A percentile compares a stretch with the other conserved stretches of the same genome.
Conservation (phyloP, 2,113 vertebrate species). For the Elanus axillaris region DNA sequence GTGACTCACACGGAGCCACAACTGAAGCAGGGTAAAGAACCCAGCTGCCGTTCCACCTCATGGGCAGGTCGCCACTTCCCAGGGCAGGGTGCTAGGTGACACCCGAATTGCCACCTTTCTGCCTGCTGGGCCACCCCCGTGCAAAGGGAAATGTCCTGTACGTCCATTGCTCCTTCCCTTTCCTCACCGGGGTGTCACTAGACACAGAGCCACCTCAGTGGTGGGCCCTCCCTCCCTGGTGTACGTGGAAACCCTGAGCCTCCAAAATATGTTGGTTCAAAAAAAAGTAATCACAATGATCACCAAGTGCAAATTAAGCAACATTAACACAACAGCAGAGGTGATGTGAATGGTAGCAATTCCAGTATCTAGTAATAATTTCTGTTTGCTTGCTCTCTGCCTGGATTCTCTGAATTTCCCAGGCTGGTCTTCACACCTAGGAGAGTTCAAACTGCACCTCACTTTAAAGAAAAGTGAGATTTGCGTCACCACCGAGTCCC, state of each 20-base stretch:
- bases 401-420: background rate
- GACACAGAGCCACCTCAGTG: background rate
- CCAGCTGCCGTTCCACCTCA: background rate
- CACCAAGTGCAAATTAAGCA: background rate
- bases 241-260: background rate
- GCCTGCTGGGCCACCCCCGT: background rate
- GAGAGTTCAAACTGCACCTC: background rate
- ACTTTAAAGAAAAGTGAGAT: background rate
- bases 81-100: background rate
- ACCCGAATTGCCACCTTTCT: background rate
- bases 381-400: background rate
- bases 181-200: background rate
- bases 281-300: background rate
- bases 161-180: background rate
- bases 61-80: background rate
- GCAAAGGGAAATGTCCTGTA: accelerated
- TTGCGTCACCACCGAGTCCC: background rate
- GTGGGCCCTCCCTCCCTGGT: background rate
- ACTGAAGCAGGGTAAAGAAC: background rate
- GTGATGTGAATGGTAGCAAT: background rate
- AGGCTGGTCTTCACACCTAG: background rate
- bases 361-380: background rate
- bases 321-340: background rate
- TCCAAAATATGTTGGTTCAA: background rate
- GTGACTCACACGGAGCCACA: background rate